Percentiles rank a stretch among this genome's conserved stretches.
Conservation (phyloP, 2,113 vertebrate genomes). For the Chaenocephalus aceratus region DNA sequence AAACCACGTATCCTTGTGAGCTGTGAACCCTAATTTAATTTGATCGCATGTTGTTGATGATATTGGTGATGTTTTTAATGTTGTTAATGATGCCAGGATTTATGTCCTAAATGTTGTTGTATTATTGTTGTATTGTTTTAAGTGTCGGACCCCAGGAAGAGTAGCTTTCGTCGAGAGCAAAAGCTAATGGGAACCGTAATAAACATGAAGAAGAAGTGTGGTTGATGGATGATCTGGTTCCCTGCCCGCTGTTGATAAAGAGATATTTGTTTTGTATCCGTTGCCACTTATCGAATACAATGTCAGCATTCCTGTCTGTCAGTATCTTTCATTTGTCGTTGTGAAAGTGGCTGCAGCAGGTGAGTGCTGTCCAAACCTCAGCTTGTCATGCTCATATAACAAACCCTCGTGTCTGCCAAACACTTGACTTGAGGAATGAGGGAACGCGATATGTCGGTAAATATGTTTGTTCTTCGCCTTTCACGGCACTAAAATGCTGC, state of each 20-base stretch:
- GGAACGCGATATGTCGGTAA: conserved; percentile 64
- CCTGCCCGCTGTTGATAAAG: conserved; percentile 29
- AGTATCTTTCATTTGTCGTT: conserved; percentile 36
- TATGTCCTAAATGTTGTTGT: too few relatives aligned
- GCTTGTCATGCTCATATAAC: conserved; percentile 18
- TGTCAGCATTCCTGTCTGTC: conserved; percentile 47
- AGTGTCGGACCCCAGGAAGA: too few relatives aligned
- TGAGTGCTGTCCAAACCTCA: conserved; percentile 46
- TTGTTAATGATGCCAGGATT: too few relatives aligned
- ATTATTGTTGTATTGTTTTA: too few relatives aligned
- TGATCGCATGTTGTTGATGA: too few relatives aligned
- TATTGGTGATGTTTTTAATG: too few relatives aligned
- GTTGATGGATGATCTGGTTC: conserved; percentile 43
- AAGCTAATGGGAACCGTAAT: too few relatives aligned
- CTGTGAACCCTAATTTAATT: too few relatives aligned
- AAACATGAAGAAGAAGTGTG: conserved; percentile 34
- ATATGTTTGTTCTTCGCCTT: conserved; percentile 68
- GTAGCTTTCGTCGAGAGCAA: too few relatives aligned
- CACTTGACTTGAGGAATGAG: conserved; percentile 33
- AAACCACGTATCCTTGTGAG: too few relatives aligned
- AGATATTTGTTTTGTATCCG: conserved; percentile 41
- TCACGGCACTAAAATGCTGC: conserved; percentile 67
- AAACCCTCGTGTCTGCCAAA: conserved; percentile 48
- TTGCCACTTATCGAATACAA: conserved; percentile 20
- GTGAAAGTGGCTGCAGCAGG: conserved; percentile 49